Percentiles rank a stretch among this genome's conserved stretches.
phyloP scores from a whole-genome alignment of 2,888 invertebrate genomes.

The Lepidochrysops patricia region DNA sequence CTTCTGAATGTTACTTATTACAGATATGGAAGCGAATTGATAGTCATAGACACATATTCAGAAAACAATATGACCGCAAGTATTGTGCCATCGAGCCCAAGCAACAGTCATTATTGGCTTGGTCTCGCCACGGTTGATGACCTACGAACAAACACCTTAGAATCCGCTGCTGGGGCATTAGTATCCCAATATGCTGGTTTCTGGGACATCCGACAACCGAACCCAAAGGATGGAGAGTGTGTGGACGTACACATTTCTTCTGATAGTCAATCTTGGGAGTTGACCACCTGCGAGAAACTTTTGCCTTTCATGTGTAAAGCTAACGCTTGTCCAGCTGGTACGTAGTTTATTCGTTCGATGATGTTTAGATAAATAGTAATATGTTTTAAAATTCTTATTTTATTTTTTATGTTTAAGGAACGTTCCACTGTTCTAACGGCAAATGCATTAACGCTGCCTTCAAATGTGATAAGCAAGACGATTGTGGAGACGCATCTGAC shows the following conservation, averaged over 20 bases:
- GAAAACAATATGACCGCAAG: constrained; percentile 94
- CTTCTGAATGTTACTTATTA: constrained; percentile 36
- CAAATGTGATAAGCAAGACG: constrained; percentile 93
- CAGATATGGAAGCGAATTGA: constrained; percentile 96
- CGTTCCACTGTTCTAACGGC: constrained; percentile 94
- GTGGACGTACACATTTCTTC: constrained; percentile 84
- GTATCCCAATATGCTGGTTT: constrained; percentile 96
- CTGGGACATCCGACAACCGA: constrained; percentile 93
- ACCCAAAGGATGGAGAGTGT: constrained; percentile 91
- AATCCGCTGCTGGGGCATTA: constrained; percentile 91
- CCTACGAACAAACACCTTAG: constrained; percentile 93
- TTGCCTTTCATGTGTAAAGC: constrained; percentile 95
- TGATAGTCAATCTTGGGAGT: constrained; percentile 91
- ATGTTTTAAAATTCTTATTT: constrained; percentile 21
- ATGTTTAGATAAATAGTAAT: not conserved
- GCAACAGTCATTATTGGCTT: constrained; percentile 89
- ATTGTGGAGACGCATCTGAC: constrained; percentile 94
- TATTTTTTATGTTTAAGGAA: constrained; percentile 74
- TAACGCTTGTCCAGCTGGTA: constrained; percentile 90
- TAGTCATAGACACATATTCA: constrained; percentile 90
- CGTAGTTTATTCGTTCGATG: constrained; percentile 26
- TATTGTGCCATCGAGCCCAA: constrained; percentile 81
- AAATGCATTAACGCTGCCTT: constrained; percentile 92
- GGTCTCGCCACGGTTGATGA: constrained; percentile 93
- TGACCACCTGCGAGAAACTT: constrained; percentile 94